These are phyloP conservation scores for Andricus grossulariae DNA, from an alignment of 1,140 invertebrate species.

Conservation along the genomic window DNA sequence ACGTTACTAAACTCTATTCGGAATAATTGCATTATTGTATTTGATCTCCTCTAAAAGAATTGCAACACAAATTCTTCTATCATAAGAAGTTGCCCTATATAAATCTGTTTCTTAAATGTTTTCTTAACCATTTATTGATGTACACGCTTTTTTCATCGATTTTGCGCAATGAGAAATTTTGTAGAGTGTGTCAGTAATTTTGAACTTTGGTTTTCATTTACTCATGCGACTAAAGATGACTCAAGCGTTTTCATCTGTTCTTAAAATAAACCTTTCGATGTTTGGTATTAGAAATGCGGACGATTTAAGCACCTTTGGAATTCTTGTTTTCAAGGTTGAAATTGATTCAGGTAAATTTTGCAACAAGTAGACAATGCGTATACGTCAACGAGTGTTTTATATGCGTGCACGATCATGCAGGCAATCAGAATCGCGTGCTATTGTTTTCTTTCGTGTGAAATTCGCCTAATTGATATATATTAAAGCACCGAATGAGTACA, in stretches of 20 bases:
- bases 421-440: conserved; percentile 44
- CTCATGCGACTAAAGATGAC: background rate
- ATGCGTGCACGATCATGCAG: conserved; percentile 39
- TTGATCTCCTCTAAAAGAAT: no score
- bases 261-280: background rate
- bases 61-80: no score
- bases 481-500: conserved; percentile 8
- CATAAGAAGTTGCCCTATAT: no score
- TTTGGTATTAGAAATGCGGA: background rate
- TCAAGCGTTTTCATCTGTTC: background rate
- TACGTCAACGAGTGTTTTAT: conserved; percentile 38
- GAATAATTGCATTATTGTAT: no score
- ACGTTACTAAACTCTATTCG: no score
- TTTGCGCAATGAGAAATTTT: no score
- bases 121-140: no score
- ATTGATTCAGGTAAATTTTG: conserved; percentile 26
- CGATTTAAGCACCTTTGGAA: conserved; percentile 12
- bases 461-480: conserved; percentile 42
- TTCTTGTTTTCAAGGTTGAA: conserved; percentile 3
- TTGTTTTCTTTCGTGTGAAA: conserved; percentile 42
- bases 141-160: no score
- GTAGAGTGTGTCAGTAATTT: no score
- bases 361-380: conserved; percentile 14
- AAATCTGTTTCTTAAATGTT: no score
- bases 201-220: no score